Evolutionary conservation across 2,797 vertebrate species (phyloP), one percentile per base, ranked within the genome.

Genomic region (Anolis apletophallus): DNA sequence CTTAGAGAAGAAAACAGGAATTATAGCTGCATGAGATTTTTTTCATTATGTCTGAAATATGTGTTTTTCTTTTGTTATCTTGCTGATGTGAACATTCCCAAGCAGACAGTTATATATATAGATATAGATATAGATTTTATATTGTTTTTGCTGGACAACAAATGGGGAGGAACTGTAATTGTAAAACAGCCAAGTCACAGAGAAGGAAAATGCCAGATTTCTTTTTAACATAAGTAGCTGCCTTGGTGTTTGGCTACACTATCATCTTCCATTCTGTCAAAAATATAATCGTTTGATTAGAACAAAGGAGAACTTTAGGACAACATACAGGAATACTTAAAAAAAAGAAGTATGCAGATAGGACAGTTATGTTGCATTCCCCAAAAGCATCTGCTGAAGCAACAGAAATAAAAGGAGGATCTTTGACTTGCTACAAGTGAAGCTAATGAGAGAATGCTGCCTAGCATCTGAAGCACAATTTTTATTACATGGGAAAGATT

Each of bases 251-350:
- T 76, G 17, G 3, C 86, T 83, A 52, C 55, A 50, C 50, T 3
- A 0, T 4, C 83, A 34, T 11, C n/a, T n/a, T n/a, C n/a, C n/a
- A n/a, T n/a, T n/a, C 50, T 50, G 14, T 3, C 5, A 4, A 0
- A 0, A 29, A 11, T 26, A 29, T 29, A 86, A 76, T 7, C 32
- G 74, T 26, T 40, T 82, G 55, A 3, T 1, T 54, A 83, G 55
- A 84, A 32, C 72, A 84, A 59, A 83, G 76, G 55, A 40, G 40
- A 40, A 64, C 26, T n/a, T 55, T 32, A 34, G 34, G 50, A 0
- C 2, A 1, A 0, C 16, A 11, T 84, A 26, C 19, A 40, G 82
- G 16, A 29, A 71, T 17, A 17, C 1, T n/a, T n/a, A n/a, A n/a
- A n/a, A n/a, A n/a, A n/a, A n/a, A n/a, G n/a, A n/a, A n/a, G n/a